Percentiles rank a stretch among this genome's conserved stretches.
phyloP scores from a whole-genome alignment of 2,888 invertebrate genomes.

The Mactromeris polynyma region DNA sequence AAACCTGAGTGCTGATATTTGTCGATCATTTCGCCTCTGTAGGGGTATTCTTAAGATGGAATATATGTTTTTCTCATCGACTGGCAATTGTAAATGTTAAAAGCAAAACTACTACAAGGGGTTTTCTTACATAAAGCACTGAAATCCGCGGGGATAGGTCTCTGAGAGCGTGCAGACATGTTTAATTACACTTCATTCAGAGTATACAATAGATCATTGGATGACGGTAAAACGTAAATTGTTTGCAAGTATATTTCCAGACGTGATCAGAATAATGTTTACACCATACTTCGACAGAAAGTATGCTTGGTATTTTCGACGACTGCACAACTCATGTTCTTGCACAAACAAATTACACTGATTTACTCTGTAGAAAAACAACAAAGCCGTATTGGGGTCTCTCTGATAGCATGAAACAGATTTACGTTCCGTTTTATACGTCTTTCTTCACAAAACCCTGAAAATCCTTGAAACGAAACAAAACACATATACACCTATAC shows the following conservation, averaged over 20 bases:
- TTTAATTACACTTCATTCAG: slow-evolving; percentile 58
- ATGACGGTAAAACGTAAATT: slow-evolving; percentile 61
- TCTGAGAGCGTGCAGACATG: slow-evolving; percentile 48
- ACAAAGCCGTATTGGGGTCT: neutral
- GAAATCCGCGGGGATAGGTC: slow-evolving; percentile 55
- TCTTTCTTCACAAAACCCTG: too few species aligned
- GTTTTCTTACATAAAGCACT: slow-evolving; percentile 66
- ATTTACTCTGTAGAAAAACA: slow-evolving; percentile 12
- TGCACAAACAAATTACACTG: slow-evolving; percentile 34
- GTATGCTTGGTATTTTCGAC: slow-evolving; percentile 50
- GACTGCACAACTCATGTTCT: slow-evolving; percentile 38
- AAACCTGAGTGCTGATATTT: slow-evolving; percentile 56
- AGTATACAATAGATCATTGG: slow-evolving; percentile 63
- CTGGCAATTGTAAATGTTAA: slow-evolving; percentile 50
- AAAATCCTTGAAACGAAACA: too few species aligned
- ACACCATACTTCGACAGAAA: slow-evolving; percentile 64
- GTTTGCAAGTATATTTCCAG: slow-evolving; percentile 61
- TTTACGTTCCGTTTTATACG: neutral
- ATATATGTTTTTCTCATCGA: slow-evolving; percentile 68
- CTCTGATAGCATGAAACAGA: neutral
- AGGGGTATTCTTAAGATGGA: slow-evolving; percentile 38
- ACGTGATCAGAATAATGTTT: slow-evolving; percentile 65
- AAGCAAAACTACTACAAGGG: slow-evolving; percentile 51
- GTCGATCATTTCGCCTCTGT: slow-evolving; percentile 43
- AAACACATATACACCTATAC: too few species aligned